phyloP scores from a whole-genome alignment of 2,888 invertebrate species.

The Coenonympha arcania region DNA sequence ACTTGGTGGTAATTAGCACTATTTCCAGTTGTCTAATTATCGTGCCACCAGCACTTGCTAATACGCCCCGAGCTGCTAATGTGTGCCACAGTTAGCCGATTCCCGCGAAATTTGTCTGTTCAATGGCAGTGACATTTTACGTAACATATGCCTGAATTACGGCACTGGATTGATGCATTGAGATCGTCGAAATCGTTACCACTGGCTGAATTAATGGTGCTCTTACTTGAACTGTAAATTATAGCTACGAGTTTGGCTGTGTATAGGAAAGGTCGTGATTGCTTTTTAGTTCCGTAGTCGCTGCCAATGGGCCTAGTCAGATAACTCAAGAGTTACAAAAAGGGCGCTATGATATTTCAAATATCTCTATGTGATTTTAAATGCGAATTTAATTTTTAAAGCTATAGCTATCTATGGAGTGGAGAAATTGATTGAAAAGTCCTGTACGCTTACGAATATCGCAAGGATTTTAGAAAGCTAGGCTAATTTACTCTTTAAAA shows the following conservation, averaged over 20 bases:
- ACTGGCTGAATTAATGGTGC: background rate
- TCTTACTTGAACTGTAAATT: background rate
- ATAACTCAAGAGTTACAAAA: no score
- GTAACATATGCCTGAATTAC: constrained; percentile 18
- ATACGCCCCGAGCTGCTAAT: constrained; percentile 42
- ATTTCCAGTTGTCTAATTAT: constrained; percentile 23
- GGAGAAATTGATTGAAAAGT: no score
- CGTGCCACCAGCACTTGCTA: constrained; percentile 23
- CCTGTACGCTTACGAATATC: no score
- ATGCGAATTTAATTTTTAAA: no score
- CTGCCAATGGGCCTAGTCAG: no score
- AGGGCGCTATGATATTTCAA: no score
- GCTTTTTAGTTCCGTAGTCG: no score
- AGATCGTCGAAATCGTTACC: constrained; percentile 22
- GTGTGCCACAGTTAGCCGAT: constrained; percentile 32
- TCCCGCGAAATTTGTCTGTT: constrained; percentile 48
- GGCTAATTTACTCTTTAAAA: no score
- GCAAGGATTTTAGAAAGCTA: no score
- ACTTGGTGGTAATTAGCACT: constrained; percentile 1
- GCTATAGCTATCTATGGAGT: no score
- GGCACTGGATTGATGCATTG: constrained; percentile 29
- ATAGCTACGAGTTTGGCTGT: background rate
- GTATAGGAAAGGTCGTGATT: no score
- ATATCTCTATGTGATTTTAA: no score
- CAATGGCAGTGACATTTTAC: constrained; percentile 38